A percentile compares a stretch with the other conserved stretches of the same genome.
These are phyloP conservation scores for Ophion slaviceki DNA, from an alignment of 2,888 invertebrate genomes.

Conservation along the genomic window DNA sequence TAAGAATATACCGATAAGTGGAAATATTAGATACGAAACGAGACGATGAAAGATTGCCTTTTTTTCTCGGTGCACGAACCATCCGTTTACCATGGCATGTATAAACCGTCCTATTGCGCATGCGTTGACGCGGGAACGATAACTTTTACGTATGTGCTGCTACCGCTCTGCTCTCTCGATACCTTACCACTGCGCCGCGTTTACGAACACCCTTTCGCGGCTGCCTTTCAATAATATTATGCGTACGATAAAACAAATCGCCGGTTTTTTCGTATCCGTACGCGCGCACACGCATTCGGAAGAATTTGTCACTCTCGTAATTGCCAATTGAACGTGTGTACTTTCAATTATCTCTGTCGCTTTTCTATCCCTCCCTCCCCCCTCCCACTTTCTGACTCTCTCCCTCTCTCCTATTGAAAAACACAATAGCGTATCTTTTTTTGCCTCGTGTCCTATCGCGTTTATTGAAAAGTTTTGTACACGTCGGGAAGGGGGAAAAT, in stretches of 20 bases:
- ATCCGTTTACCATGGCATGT: slow-evolving; percentile 75
- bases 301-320: background rate
- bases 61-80: slow-evolving; percentile 69
- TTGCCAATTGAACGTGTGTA: slow-evolving; percentile 18
- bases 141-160: slow-evolving; percentile 71
- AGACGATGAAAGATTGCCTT: slow-evolving; percentile 59
- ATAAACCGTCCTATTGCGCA: slow-evolving; percentile 76
- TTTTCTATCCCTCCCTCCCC: slow-evolving; percentile 5
- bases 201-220: slow-evolving; percentile 29
- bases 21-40: slow-evolving; percentile 68
- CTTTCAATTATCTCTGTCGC: background rate
- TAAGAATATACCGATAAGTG: slow-evolving; percentile 66
- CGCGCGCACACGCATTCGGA: background rate
- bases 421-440: background rate
- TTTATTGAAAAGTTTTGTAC: background rate
- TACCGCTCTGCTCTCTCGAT: slow-evolving; percentile 34
- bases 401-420: background rate
- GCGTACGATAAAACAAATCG: slow-evolving; percentile 49
- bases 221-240: slow-evolving; percentile 51
- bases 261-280: slow-evolving; percentile 30
- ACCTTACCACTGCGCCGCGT: background rate
- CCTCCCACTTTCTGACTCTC: too few relatives aligned
- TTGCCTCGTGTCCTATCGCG: background rate
- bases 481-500: background rate
- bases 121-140: slow-evolving; percentile 78